Evolutionary conservation across 2,888 invertebrate genomes (phyloP).

Genomic region (Pyrrhia umbra): DNA sequence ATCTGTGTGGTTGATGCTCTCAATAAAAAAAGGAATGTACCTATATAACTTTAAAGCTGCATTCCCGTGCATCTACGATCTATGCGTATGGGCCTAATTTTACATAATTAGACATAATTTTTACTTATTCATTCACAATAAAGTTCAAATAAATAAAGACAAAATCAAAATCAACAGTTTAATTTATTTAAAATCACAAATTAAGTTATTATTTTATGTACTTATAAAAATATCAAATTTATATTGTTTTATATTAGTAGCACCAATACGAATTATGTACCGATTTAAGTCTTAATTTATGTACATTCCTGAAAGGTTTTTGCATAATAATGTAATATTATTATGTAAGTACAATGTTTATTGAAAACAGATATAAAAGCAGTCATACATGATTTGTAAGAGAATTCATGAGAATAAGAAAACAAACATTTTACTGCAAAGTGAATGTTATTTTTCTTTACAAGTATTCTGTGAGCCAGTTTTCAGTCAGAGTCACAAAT

Average conservation of each 20-base stretch:
- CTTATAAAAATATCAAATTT: conserved; percentile 64
- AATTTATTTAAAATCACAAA: conserved; percentile 54
- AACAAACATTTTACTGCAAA: neutral
- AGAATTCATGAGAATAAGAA: neutral
- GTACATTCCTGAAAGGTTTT: conserved; percentile 39
- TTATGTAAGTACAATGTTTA: conserved; percentile 41
- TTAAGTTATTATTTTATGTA: conserved; percentile 42
- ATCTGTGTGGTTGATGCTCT: too few relatives aligned
- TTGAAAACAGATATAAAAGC: neutral
- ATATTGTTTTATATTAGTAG: conserved; percentile 61
- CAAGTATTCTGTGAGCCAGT: conserved; percentile 13
- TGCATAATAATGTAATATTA: conserved; percentile 8
- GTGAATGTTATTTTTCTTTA: conserved; percentile 1
- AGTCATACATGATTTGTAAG: conserved; percentile 14
- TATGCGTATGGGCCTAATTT: too few relatives aligned
- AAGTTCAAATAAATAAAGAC: conserved; percentile 19
- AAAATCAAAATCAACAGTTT: conserved; percentile 56
- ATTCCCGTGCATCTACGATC: too few relatives aligned
- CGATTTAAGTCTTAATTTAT: conserved; percentile 57
- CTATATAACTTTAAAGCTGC: too few relatives aligned
- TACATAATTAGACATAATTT: too few relatives aligned
- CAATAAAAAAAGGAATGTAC: too few relatives aligned
- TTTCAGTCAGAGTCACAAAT: conserved; percentile 20
- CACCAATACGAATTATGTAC: conserved; percentile 70
- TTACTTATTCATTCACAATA: too few relatives aligned